Evolutionary conservation across 1,140 invertebrate genomes (phyloP).

Genomic region (Tachypleus tridentatus): DNA sequence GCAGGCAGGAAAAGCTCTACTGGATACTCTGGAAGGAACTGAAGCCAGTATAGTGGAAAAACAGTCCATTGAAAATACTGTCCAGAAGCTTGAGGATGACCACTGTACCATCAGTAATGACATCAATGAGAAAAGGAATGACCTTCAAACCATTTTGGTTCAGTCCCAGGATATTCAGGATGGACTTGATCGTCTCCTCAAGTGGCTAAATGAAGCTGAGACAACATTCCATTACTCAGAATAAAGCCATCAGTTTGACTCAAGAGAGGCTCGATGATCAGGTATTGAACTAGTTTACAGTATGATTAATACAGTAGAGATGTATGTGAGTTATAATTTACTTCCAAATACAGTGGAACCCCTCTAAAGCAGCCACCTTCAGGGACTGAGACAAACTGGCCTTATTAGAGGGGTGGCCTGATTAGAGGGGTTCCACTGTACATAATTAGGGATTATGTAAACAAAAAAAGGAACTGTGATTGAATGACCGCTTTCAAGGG

Average conservation of each 20-base stretch:
- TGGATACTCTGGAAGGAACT: conserved; percentile 59
- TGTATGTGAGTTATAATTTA: too few species aligned
- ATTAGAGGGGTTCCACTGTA: too few species aligned
- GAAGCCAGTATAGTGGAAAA: conserved; percentile 56
- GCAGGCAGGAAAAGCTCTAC: conserved; percentile 52
- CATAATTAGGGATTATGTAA: too few species aligned
- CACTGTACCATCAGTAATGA: conserved; percentile 58
- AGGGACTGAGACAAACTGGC: too few species aligned
- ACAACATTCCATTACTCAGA: conserved; percentile 53
- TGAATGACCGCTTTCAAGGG: too few species aligned
- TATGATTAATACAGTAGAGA: too few species aligned
- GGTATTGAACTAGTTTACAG: conserved; percentile 6
- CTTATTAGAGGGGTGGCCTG: too few species aligned
- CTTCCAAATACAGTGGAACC: too few species aligned
- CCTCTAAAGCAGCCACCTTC: too few species aligned
- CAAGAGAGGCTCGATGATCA: conserved; percentile 78
- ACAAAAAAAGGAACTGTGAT: too few species aligned
- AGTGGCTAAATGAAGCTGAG: conserved; percentile 74
- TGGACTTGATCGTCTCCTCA: conserved; percentile 67
- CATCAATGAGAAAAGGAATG: conserved; percentile 62
- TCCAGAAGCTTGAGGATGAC: conserved; percentile 58
- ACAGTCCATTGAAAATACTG: conserved; percentile 61
- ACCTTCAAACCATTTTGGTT: conserved; percentile 73
- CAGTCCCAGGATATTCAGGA: conserved; percentile 89
- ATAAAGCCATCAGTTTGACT: conserved; percentile 70